phyloP scores from a whole-genome alignment of 1,140 invertebrate genomes.

The Arion vulgaris region DNA sequence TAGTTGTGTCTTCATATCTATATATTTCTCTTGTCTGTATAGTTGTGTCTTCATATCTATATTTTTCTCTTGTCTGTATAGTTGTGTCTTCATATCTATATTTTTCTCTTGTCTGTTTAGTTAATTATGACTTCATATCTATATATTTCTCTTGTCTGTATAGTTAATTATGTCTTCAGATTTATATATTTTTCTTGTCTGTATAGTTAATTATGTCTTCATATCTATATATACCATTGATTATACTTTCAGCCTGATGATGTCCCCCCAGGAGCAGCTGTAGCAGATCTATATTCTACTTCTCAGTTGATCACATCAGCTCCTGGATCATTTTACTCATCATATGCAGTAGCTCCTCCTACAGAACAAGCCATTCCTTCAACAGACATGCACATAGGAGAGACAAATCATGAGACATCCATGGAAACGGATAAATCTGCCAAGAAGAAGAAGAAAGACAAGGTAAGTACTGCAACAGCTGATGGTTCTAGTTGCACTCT shows the following conservation, averaged over 20 bases:
- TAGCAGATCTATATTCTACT: not conserved
- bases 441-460: constrained; percentile 64
- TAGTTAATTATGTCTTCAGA: not conserved
- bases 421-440: constrained; percentile 38
- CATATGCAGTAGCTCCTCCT: not conserved
- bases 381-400: constrained; percentile 1
- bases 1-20: too few relatives aligned
- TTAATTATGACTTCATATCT: too few relatives aligned
- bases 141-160: too few relatives aligned
- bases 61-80: too few relatives aligned
- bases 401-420: constrained; percentile 14
- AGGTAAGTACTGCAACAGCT: constrained; percentile 50
- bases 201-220: not conserved
- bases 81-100: too few relatives aligned
- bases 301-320: not conserved
- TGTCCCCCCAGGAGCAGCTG: not conserved
- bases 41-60: too few relatives aligned
- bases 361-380: not conserved
- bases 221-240: not conserved
- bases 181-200: not conserved
- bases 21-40: too few relatives aligned
- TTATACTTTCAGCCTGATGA: not conserved
- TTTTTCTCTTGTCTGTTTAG: too few relatives aligned
- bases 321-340: not conserved
- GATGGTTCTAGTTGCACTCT: too few relatives aligned